Base-by-base conservation (phyloP, 2,797 vertebrate genomes). In the Melanogrammus aeglefinus region DNA sequence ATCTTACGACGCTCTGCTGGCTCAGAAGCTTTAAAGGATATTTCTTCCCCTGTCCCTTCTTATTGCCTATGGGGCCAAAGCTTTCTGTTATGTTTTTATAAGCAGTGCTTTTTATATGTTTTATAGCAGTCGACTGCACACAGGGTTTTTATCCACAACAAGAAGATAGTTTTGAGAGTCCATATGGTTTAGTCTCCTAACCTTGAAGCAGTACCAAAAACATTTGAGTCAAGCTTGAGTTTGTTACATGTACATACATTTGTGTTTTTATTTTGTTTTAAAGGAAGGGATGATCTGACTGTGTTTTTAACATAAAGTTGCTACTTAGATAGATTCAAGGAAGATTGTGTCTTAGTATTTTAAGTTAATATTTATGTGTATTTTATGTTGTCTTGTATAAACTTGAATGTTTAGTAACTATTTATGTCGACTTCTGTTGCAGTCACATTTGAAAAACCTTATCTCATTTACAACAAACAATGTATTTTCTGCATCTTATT, bases 341-440 rank as follows among this genome's bases (percentile, higher is more conserved):
- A 18, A 36, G 72, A n/a, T 51, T 39, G 36, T 73, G 2, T 80
- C 88, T 86, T 39, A 90, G 72, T 86, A 80, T 75, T 69, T 69
- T 86, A 90, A 90, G 74, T 91, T 89, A 87, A 90, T 93, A 92
- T 93, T 93, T 91, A 91, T 92, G 78, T 90, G 79, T 88, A 41
- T 90, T 88, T 86, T 88, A 41, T 81, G 79, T 47, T 83, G n/a
- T 84, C 87, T 87, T 86, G 63, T 79, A 82, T 35, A 76, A 79
- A 77, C 35, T 75, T 77, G 63, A 73, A 74, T 73, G 74, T 83
- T 51, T 83, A 78, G 75, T 79, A 71, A 83, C 92, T 88, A 92
- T 91, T 90, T 91, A 91, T 92, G 80, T 88, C 51, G 10, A 41
- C 3, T 79, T 73, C 44, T 36, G 82, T 80, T 75, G 76, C 86